These are phyloP conservation scores for Cacoxenus indagator DNA, from an alignment of 2,888 invertebrate genomes.

Conservation along the genomic window DNA sequence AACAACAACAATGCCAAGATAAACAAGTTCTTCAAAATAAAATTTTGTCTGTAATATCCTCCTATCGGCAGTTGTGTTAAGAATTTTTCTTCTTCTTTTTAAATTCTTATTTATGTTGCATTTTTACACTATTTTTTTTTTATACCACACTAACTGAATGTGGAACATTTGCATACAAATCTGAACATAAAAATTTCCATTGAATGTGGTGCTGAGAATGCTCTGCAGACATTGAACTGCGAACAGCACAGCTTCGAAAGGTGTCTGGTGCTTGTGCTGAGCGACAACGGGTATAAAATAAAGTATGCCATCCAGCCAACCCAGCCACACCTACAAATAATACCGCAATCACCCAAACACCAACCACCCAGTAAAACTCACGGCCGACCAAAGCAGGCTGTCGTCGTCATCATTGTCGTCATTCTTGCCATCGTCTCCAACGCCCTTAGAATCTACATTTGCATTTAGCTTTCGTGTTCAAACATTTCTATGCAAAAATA, in stretches of 20 bases:
- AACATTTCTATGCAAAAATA: constrained; percentile 12
- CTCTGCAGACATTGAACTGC: not conserved
- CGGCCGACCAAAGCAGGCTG: no score
- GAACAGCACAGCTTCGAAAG: not conserved
- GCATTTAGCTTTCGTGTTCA: constrained; percentile 3
- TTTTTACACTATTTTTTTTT: not conserved
- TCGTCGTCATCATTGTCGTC: no score
- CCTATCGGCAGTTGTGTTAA: not conserved
- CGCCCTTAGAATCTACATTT: not conserved
- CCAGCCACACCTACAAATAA: not conserved
- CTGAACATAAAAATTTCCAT: not conserved
- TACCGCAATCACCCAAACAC: not conserved
- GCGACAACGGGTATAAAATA: no score
- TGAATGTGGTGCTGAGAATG: not conserved
- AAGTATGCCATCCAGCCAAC: not conserved
- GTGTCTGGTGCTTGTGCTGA: no score
- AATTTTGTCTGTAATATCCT: not conserved
- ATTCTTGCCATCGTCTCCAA: not conserved
- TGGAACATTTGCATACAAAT: constrained; percentile 12
- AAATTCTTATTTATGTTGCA: not conserved
- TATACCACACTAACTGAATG: not conserved
- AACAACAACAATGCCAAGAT: not conserved
- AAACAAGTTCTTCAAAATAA: not conserved
- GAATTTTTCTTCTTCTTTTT: not conserved
- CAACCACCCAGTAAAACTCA: not conserved